phyloP scores from a whole-genome alignment of 2,888 invertebrate genomes.

The Metallyticus violacea region DNA sequence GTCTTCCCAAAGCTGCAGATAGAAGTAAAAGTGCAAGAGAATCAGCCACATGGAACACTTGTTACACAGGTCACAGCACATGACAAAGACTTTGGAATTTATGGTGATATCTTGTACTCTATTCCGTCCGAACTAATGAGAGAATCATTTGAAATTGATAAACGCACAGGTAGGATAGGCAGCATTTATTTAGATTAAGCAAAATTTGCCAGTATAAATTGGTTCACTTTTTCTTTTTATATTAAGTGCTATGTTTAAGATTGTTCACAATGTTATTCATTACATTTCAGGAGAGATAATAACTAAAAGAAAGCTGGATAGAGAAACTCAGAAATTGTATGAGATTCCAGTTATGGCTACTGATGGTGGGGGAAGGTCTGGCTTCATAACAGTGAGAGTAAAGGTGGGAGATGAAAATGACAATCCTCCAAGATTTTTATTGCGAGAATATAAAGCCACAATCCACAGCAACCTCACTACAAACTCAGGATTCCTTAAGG shows the following conservation, averaged over 20 bases:
- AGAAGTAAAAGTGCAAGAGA: slow-evolving; percentile 79
- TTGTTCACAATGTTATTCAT: slow-evolving; percentile 20
- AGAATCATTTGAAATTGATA: slow-evolving; percentile 71
- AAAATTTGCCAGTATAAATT: no score
- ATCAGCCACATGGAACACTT: slow-evolving; percentile 69
- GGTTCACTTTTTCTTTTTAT: neutral
- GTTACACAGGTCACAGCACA: slow-evolving; percentile 76
- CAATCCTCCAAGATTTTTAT: slow-evolving; percentile 72
- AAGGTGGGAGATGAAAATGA: slow-evolving; percentile 82
- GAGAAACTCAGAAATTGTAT: slow-evolving; percentile 66
- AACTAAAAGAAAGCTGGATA: slow-evolving; percentile 66
- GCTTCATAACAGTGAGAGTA: slow-evolving; percentile 73
- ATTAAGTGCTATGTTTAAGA: neutral
- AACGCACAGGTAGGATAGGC: slow-evolving; percentile 55
- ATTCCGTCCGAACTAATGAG: slow-evolving; percentile 72
- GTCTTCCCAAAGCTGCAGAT: slow-evolving; percentile 73
- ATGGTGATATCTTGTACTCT: slow-evolving; percentile 67
- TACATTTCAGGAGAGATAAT: slow-evolving; percentile 53
- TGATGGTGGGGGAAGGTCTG: slow-evolving; percentile 77
- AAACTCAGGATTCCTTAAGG: slow-evolving; percentile 59
- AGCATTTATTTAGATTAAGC: no score
- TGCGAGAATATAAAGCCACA: slow-evolving; percentile 74
- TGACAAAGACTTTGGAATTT: slow-evolving; percentile 80
- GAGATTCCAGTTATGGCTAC: slow-evolving; percentile 78
- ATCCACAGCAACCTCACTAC: slow-evolving; percentile 59